These are phyloP conservation scores for Galerucella calmariensis DNA, from an alignment of 2,888 invertebrate species.

Conservation along the genomic window DNA sequence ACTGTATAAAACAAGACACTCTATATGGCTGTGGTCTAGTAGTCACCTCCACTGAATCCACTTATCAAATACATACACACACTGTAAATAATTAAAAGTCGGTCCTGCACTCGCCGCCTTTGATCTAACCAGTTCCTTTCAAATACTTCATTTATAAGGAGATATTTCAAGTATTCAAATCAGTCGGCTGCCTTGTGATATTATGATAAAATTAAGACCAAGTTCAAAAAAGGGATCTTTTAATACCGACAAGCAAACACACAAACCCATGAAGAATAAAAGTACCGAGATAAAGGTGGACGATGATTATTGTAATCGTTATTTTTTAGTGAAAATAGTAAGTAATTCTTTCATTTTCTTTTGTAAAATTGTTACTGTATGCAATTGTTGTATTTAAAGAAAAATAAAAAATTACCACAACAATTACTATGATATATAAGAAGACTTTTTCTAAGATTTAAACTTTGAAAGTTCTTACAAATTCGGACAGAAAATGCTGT, in stretches of 20 bases:
- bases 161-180: constrained; percentile 50
- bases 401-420: too few species aligned
- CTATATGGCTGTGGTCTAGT: neutral
- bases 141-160: constrained; percentile 50
- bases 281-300: constrained; percentile 12
- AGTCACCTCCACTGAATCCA: neutral
- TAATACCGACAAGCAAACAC: constrained; percentile 27
- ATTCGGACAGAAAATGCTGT: too few species aligned
- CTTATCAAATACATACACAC: constrained; percentile 29
- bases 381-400: too few species aligned
- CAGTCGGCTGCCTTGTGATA: constrained; percentile 44
- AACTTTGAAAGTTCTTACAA: too few species aligned
- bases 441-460: too few species aligned
- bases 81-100: constrained; percentile 35
- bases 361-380: too few species aligned
- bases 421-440: too few species aligned
- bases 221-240: constrained; percentile 40
- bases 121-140: constrained; percentile 51
- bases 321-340: neutral
- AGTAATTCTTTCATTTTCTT: too few species aligned
- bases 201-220: constrained; percentile 47
- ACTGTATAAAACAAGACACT: too few species aligned
- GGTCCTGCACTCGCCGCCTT: constrained; percentile 48
- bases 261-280: constrained; percentile 17
- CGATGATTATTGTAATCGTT: neutral